Evolutionary conservation across 2,888 invertebrate genomes (phyloP).

Genomic region (Cheiracanthium punctorium): DNA sequence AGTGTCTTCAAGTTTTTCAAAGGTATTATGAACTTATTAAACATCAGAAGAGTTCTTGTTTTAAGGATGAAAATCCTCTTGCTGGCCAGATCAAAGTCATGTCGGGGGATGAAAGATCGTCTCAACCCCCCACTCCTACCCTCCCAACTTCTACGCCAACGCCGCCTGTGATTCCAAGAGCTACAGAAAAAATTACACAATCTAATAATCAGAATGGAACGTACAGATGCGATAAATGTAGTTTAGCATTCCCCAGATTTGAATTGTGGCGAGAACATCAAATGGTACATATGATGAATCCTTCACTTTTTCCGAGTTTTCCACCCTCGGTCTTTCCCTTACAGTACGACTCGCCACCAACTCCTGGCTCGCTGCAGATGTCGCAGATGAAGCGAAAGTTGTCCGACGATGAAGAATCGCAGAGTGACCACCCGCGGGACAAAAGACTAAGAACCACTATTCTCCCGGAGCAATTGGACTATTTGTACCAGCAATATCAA

Average conservation of each 20-base stretch:
- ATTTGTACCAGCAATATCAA: constrained; percentile 98
- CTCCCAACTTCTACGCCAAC: constrained; percentile 14
- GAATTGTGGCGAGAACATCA: constrained; percentile 97
- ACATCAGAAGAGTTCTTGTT: constrained; percentile 98
- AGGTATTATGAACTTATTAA: constrained; percentile 98
- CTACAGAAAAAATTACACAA: constrained; percentile 24
- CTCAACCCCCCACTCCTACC: constrained; percentile 48
- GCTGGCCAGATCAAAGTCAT: constrained; percentile 76
- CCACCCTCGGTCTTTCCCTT: constrained; percentile 36
- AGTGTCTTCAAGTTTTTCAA: constrained; percentile 97
- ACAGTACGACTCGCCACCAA: constrained; percentile 80
- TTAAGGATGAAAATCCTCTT: constrained; percentile 89
- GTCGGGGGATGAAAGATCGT: constrained; percentile 66
- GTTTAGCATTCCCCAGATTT: constrained; percentile 90
- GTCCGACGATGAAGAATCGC: constrained; percentile 77
- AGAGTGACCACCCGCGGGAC: constrained; percentile 83
- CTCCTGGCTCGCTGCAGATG: constrained; percentile 83
- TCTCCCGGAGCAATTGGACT: constrained; percentile 96
- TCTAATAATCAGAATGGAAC: constrained; percentile 66
- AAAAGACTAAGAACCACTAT: constrained; percentile 96
- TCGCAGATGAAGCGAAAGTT: constrained; percentile 62
- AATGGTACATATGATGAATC: constrained; percentile 95
- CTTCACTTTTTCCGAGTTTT: constrained; percentile 83
- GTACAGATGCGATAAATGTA: constrained; percentile 93
- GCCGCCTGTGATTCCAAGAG: constrained; percentile 14